phyloP scores from a whole-genome alignment of 2,797 vertebrate species.

The Neopelma chrysocephalum region DNA sequence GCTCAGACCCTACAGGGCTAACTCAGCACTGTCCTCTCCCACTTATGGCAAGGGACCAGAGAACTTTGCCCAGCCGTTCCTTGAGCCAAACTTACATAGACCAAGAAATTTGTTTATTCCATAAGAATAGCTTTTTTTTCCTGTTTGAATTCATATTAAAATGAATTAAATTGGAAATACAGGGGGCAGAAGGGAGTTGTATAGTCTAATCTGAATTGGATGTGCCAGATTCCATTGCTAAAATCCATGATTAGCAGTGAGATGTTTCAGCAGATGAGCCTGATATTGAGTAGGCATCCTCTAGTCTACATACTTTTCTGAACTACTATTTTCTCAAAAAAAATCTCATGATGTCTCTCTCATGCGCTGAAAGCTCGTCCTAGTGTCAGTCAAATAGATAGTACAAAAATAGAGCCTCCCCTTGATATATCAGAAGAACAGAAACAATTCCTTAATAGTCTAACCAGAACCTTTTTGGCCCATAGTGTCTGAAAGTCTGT shows the following conservation, averaged over 20 bases:
- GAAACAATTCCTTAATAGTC: neutral
- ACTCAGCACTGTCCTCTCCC: neutral
- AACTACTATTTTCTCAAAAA: slow-evolving; percentile 30
- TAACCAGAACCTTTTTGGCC: neutral
- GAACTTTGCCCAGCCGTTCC: neutral
- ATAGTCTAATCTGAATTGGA: neutral
- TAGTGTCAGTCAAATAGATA: slow-evolving; percentile 2
- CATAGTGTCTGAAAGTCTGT: neutral
- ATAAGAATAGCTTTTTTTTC: neutral
- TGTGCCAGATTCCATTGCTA: neutral
- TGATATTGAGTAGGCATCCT: slow-evolving; percentile 5
- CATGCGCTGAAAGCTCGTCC: neutral
- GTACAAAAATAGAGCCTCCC: neutral
- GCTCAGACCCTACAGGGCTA: rapidly evolving
- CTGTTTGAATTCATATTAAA: neutral
- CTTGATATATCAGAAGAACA: neutral
- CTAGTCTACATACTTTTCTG: slow-evolving; percentile 21
- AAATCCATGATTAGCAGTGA: neutral
- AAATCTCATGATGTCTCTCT: neutral
- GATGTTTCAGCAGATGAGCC: slow-evolving; percentile 3
- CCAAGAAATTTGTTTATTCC: neutral
- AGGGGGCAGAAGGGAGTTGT: neutral
- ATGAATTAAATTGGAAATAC: neutral
- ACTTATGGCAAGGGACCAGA: neutral
- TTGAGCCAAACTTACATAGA: neutral